phyloP scores from a whole-genome alignment of 2,888 invertebrate genomes.

The Diadegma fenestrale region DNA sequence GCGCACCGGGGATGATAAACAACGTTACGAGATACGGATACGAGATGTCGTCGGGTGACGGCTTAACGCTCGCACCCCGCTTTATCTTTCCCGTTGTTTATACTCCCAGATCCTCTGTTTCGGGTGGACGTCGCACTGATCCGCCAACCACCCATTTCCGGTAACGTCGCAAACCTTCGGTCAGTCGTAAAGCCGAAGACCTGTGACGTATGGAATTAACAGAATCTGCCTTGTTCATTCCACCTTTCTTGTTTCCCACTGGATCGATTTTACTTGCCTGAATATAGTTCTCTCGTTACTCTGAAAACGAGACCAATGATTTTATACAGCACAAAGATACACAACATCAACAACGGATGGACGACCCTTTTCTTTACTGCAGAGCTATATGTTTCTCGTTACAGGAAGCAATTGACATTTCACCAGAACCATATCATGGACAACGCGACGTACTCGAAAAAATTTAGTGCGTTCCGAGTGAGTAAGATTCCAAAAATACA shows the following conservation, averaged over 20 bases:
- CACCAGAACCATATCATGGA: constrained; percentile 3
- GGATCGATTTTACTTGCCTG: constrained; percentile 1
- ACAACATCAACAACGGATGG: background rate
- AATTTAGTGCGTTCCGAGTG: constrained; percentile 17
- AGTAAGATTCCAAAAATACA: constrained; percentile 10
- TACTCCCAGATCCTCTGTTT: constrained; percentile 29
- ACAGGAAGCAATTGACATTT: constrained; percentile 9
- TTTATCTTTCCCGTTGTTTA: constrained; percentile 54
- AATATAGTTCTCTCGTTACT: constrained; percentile 5
- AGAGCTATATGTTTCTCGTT: background rate
- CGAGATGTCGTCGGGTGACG: constrained; percentile 50
- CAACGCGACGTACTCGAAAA: background rate
- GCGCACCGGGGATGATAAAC: constrained; percentile 69
- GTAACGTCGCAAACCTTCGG: constrained; percentile 45
- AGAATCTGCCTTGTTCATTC: constrained; percentile 39
- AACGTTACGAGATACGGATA: constrained; percentile 70
- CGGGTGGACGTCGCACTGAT: constrained; percentile 28
- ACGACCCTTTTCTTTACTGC: background rate
- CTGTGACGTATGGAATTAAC: constrained; percentile 46
- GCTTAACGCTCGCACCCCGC: constrained; percentile 47
- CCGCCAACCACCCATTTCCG: constrained; percentile 45
- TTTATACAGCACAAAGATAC: background rate
- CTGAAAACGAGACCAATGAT: constrained; percentile 3
- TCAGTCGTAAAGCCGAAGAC: constrained; percentile 56
- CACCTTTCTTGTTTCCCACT: constrained; percentile 13